These are phyloP conservation scores for Hydrozoanthus tunicans DNA, from an alignment of 64 coral and sea anemone genomes.

Conservation along the genomic window DNA sequence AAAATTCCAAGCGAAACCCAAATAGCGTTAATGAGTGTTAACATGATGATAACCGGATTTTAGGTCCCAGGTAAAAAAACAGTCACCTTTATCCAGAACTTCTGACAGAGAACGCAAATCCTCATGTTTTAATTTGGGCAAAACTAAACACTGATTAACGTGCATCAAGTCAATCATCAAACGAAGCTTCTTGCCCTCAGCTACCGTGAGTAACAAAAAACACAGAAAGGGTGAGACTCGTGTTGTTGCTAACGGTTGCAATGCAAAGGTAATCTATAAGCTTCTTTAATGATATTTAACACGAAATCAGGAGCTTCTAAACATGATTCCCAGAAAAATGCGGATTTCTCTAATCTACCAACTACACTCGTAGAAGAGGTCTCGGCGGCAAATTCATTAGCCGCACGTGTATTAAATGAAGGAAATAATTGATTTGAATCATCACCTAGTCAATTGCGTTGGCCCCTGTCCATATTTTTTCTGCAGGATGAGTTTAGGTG, in stretches of 20 bases:
- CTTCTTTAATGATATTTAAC: constrained; percentile 1
- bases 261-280: constrained; percentile 21
- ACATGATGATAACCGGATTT: no score
- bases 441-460: neutral
- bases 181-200: constrained; percentile 62
- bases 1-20: no score
- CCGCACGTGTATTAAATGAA: neutral
- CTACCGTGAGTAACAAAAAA: constrained; percentile 12
- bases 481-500: neutral
- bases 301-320: neutral
- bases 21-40: no score
- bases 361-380: neutral
- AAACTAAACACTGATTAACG: constrained; percentile 48
- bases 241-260: no score
- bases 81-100: neutral
- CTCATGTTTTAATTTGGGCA: constrained; percentile 59
- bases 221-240: no score
- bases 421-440: neutral
- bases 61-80: neutral
- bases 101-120: constrained; percentile 56
- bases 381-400: neutral
- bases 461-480: neutral
- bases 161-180: constrained; percentile 60
- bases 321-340: constrained; percentile 19
- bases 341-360: neutral